Base-by-base conservation (phyloP, 2,888 invertebrate genomes). In the Buathra laborator region DNA sequence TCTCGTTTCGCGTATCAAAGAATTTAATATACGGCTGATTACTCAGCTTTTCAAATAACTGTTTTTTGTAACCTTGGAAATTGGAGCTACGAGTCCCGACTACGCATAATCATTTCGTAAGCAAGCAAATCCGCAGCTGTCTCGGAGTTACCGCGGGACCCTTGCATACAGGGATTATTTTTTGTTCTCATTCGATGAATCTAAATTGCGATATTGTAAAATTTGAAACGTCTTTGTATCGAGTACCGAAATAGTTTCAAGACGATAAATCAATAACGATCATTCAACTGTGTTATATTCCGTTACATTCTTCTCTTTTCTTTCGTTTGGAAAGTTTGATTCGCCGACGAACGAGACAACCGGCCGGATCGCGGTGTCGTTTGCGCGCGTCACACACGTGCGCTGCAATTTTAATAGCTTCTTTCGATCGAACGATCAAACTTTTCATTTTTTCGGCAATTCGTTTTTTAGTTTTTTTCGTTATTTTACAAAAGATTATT, bases 41-140 rank as follows among this genome's bases (percentile, higher is more conserved):
- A 87, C 87, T 87, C 90, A 90, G 91, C 90, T 91, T 91, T 89
- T 70, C 89, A 90, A 91, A 91, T 89, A 91, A 84, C 84, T 86
- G 85, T 86, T 86, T 79, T 84, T 83, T 10, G 84, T 78, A 85
- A 86, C 91, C 89, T 90, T 91, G 90, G 74, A 87, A 86, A 87
- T 88, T 86, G 81, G 81, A 84, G 79, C 85, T 84, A 51, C 64
- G 64, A 16, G 16, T 59, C 43, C 51, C n/a, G 16, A 12, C 51
- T 56, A 56, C 56, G 56, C 62, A 24, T 24, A 56, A 62, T 62
- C 37, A 29, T 62, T 62, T 62, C n/a, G 62, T 29, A 62, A n/a
- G 14, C 32, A 62, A 32, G 14, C 24, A 29, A 62, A 51, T 37
- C 9, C 37, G 24, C 62, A 62, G 62, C 62, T 62, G 62, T 14